Evolutionary conservation across 2,888 invertebrate species (phyloP), one percentile per base, ranked within the genome.

Genomic region (Drosophila meridionalis): DNA sequence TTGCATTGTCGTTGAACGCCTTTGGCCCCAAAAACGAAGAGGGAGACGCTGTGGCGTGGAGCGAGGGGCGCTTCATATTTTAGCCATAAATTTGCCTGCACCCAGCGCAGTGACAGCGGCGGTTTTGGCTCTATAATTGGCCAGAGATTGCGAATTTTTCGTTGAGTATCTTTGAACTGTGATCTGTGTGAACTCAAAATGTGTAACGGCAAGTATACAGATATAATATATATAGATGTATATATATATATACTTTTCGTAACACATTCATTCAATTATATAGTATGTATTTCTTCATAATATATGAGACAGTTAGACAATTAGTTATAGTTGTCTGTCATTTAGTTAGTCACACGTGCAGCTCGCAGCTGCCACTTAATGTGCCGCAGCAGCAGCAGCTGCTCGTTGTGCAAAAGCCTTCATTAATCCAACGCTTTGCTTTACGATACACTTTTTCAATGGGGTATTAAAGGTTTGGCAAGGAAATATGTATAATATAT

Each of bases 81-180:
- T 75, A 40, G 66, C 55, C 66, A 79, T 75, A 75, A 77, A 77
- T 77, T 79, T 77, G 57, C 60, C 74, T 75, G 50, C 52, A 40
- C n/a, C 67, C 28, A 66, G 30, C 58, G 32, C 30, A 11, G 32
- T 55, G 69, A 43, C 67, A 68, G 47, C 62, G 42, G 20, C 53
- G 32, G 26, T 66, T 69, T 61, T 59, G 32, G n/a, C 69, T 69
- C 63, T 59, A 61, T 76, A 83, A 86, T 83, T 87, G 84, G 72
- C 71, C 32, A 61, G 52, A 59, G 53, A 58, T 65, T 65, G 38
- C 53, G 14, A 47, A 55, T 64, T 48, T 64, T 38, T 14, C n/a
- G 28, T n/a, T 45, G 30, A 48, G 34, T 76, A 63, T 69, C 64
- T 50, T 32, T 32, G 50, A 32, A 11, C 50, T 63, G 43, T 71